Percentiles rank a stretch among this genome's conserved stretches.
Conservation (phyloP, 2,888 invertebrate species). For the Cantharis lateralis region DNA sequence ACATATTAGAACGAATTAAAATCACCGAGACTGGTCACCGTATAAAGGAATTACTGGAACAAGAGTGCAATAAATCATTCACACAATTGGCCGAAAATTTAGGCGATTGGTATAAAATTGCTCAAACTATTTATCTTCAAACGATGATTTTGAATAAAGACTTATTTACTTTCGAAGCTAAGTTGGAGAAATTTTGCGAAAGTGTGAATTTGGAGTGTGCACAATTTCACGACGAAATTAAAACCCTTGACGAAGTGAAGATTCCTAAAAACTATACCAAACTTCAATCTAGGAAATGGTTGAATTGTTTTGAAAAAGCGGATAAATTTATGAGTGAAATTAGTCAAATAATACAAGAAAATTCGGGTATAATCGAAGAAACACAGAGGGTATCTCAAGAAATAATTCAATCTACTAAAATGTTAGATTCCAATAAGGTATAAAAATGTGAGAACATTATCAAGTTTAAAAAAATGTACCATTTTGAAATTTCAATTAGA, state of each 20-base stretch:
- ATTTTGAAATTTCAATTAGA: no score
- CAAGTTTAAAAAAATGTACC: neutral
- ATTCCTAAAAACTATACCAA: conserved; percentile 39
- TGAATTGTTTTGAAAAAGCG: conserved; percentile 42
- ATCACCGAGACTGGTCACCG: conserved; percentile 80
- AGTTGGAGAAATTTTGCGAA: conserved; percentile 56
- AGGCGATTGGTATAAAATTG: conserved; percentile 88
- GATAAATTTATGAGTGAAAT: conserved; percentile 51
- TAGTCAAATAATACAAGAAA: conserved; percentile 52
- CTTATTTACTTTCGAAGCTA: conserved; percentile 59
- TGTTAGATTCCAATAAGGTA: neutral
- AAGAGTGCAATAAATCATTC: conserved; percentile 74
- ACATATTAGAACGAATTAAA: conserved; percentile 84
- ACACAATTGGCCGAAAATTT: conserved; percentile 77
- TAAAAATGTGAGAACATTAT: neutral
- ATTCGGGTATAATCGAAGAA: conserved; percentile 51
- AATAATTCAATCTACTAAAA: neutral
- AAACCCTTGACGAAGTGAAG: conserved; percentile 34
- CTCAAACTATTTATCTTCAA: conserved; percentile 84
- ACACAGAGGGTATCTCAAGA: conserved; percentile 12
- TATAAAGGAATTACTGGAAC: conserved; percentile 69
- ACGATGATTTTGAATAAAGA: conserved; percentile 82
- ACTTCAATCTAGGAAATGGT: conserved; percentile 45
- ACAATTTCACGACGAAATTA: conserved; percentile 47
- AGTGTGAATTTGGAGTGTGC: conserved; percentile 44